phyloP scores from a whole-genome alignment of 2,113 vertebrate species.

The Leiothrix lutea region DNA sequence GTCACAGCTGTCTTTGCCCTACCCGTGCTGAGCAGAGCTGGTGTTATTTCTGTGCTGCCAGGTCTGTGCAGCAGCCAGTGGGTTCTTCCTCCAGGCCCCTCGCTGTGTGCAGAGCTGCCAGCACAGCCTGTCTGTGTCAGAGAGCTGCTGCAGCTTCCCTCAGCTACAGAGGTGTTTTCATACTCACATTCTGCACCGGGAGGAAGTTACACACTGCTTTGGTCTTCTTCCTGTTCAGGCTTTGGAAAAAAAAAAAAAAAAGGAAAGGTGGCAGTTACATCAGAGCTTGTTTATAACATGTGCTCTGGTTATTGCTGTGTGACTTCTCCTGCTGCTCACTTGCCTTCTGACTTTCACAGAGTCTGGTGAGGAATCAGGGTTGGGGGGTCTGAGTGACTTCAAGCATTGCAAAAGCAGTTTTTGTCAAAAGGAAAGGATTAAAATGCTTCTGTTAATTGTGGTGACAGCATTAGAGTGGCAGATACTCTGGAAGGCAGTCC shows the following conservation, averaged over 20 bases:
- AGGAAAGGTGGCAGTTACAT: not conserved
- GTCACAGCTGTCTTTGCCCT: accelerated
- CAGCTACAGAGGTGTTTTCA: not conserved
- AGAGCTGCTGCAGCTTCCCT: not conserved
- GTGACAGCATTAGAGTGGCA: not conserved
- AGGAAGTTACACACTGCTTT: not conserved
- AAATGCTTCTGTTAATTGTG: not conserved
- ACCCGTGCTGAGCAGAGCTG: not conserved
- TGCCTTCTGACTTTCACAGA: not conserved
- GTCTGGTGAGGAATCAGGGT: not conserved
- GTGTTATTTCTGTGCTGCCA: not conserved
- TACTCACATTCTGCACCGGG: not conserved
- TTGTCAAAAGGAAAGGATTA: not conserved
- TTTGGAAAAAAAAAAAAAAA: not conserved
- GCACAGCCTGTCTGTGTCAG: not conserved
- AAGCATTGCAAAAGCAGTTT: not conserved
- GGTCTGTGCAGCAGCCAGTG: not conserved
- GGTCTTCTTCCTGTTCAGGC: not conserved
- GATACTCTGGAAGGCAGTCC: accelerated
- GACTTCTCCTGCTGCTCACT: not conserved
- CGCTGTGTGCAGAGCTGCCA: not conserved
- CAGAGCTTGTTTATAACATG: not conserved
- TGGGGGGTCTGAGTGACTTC: not conserved
- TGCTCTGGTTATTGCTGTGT: not conserved
- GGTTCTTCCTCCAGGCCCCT: not conserved